Evolutionary conservation across 2,888 invertebrate species (phyloP).

Genomic region (Drosophila prostipennis): DNA sequence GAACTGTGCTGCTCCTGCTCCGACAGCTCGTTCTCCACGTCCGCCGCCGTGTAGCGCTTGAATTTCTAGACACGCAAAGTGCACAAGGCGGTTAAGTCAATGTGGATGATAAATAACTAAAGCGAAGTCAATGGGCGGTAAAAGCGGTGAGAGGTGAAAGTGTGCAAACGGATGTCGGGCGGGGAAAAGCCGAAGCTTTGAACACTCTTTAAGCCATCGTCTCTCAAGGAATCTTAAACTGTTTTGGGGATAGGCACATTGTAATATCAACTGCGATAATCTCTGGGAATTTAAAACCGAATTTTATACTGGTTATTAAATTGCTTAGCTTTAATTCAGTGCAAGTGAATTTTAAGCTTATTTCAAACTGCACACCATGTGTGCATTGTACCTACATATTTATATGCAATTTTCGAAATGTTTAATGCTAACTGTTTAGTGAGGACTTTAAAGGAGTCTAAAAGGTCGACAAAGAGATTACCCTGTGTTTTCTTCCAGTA

Average conservation of each 20-base stretch:
- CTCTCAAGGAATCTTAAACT: not conserved
- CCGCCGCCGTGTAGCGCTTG: slow-evolving; percentile 80
- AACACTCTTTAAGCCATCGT: not conserved
- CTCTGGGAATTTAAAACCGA: not conserved
- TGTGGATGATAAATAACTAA: slow-evolving; percentile 44
- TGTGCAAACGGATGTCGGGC: not conserved
- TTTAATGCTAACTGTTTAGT: slow-evolving; percentile 1
- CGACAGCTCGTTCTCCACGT: slow-evolving; percentile 81
- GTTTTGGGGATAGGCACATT: too few species aligned
- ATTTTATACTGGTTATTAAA: not conserved
- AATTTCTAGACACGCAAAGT: slow-evolving; percentile 74
- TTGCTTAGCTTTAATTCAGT: not conserved
- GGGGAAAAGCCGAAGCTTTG: not conserved
- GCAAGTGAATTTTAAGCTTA: not conserved
- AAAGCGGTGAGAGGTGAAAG: slow-evolving; percentile 31
- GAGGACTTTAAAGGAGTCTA: not conserved
- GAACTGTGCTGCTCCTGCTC: slow-evolving; percentile 81
- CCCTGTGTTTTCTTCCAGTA: not conserved
- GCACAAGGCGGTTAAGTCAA: slow-evolving; percentile 39
- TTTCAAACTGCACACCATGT: not conserved
- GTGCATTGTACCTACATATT: not conserved
- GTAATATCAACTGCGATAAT: not conserved
- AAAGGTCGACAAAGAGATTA: not conserved
- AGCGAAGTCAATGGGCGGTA: slow-evolving; percentile 39
- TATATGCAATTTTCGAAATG: not conserved